These are phyloP conservation scores for Leucophora obtusa DNA, from an alignment of 2,888 invertebrate genomes.

Conservation along the genomic window DNA sequence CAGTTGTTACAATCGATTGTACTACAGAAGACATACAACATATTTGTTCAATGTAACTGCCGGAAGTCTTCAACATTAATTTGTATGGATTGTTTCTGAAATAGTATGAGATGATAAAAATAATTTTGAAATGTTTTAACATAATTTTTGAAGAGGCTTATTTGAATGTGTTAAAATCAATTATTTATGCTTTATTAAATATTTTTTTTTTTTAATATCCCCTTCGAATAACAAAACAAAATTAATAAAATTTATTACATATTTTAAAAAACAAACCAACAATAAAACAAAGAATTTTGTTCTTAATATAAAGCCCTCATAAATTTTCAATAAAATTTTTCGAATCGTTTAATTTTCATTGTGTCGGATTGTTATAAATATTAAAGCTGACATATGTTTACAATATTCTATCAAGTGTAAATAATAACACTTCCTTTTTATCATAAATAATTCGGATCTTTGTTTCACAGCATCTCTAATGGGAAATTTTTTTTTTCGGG, in stretches of 20 bases:
- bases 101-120: no score
- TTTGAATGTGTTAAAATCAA: conserved; percentile 25
- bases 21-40: not conserved
- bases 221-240: not conserved
- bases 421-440: conserved; percentile 46
- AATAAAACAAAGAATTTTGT: conserved; percentile 1
- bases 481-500: no score
- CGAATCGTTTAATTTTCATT: not conserved
- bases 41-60: conserved; percentile 47
- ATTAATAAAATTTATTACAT: not conserved
- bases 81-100: conserved; percentile 33
- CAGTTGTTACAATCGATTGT: not conserved
- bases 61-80: conserved; percentile 54
- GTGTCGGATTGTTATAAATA: not conserved
- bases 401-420: conserved; percentile 40
- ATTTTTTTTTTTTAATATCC: not conserved
- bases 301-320: not conserved
- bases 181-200: conserved; percentile 58
- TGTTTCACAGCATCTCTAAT: not conserved
- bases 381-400: conserved; percentile 31
- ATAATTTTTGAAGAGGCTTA: not conserved
- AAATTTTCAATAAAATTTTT: not conserved
- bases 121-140: no score
- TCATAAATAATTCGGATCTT: conserved; percentile 8
- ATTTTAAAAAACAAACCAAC: not conserved